Evolutionary conservation across 2,888 invertebrate genomes (phyloP).

Genomic region (Sesia apiformis): DNA sequence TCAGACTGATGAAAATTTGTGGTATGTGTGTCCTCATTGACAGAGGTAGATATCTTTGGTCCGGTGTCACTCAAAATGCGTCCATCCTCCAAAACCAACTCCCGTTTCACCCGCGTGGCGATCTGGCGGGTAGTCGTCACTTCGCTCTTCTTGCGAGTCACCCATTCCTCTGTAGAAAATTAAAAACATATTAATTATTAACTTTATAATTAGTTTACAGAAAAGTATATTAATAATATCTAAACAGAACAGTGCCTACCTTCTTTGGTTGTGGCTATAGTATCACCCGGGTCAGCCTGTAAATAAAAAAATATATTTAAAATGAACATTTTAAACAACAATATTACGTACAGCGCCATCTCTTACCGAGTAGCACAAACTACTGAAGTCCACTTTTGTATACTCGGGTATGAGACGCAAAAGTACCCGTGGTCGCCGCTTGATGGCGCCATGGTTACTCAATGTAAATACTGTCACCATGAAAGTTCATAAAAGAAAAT

Average conservation of each 20-base stretch:
- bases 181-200: too few species aligned
- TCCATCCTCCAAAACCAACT: constrained; percentile 92
- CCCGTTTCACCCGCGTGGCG: constrained; percentile 91
- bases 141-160: constrained; percentile 92
- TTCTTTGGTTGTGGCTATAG: constrained; percentile 91
- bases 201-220: too few species aligned
- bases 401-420: constrained; percentile 50
- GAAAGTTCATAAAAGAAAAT: constrained; percentile 51
- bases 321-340: not conserved
- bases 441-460: constrained; percentile 74
- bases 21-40: constrained; percentile 92
- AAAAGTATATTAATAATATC: too few species aligned
- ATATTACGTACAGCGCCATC: constrained; percentile 40
- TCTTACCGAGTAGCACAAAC: constrained; percentile 64
- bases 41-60: constrained; percentile 91
- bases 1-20: constrained; percentile 92
- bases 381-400: constrained; percentile 23
- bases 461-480: constrained; percentile 82
- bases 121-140: constrained; percentile 92
- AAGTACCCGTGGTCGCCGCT: constrained; percentile 71
- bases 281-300: constrained; percentile 83
- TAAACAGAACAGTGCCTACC: constrained; percentile 57
- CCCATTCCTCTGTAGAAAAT: constrained; percentile 88
- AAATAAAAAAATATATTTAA: constrained; percentile 25
- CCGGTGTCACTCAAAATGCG: constrained; percentile 92